Evolutionary conservation across 2,113 vertebrate species (phyloP).

Genomic region (Callipepla squamata): DNA sequence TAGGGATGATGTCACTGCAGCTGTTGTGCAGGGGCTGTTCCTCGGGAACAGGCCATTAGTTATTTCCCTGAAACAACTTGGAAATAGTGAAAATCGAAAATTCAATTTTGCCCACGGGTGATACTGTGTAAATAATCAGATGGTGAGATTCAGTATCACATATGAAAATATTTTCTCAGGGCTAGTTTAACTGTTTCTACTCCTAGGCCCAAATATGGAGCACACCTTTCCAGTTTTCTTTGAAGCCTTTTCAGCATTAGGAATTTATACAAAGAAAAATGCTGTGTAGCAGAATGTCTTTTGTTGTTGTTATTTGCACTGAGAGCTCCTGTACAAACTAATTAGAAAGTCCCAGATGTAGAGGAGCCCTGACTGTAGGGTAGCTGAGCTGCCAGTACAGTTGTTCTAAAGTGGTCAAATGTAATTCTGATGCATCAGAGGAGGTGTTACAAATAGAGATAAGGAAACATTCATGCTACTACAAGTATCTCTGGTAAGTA

Average conservation of each 20-base stretch:
- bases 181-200: background rate
- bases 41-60: background rate
- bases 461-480: background rate
- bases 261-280: background rate
- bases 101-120: background rate
- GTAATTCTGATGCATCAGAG: background rate
- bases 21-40: background rate
- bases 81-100: background rate
- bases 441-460: background rate
- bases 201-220: background rate
- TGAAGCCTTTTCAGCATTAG: background rate
- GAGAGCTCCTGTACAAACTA: background rate
- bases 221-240: background rate
- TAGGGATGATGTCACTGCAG: background rate
- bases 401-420: background rate
- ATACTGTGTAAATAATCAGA: background rate
- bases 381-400: background rate
- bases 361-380: background rate
- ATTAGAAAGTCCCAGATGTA: background rate
- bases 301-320: background rate
- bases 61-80: background rate
- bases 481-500: background rate
- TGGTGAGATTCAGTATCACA: background rate
- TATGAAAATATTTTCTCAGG: background rate
- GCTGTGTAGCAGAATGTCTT: fast-evolving